Conservation (phyloP, 2,888 invertebrate species). For the Thymelicus lineola region DNA sequence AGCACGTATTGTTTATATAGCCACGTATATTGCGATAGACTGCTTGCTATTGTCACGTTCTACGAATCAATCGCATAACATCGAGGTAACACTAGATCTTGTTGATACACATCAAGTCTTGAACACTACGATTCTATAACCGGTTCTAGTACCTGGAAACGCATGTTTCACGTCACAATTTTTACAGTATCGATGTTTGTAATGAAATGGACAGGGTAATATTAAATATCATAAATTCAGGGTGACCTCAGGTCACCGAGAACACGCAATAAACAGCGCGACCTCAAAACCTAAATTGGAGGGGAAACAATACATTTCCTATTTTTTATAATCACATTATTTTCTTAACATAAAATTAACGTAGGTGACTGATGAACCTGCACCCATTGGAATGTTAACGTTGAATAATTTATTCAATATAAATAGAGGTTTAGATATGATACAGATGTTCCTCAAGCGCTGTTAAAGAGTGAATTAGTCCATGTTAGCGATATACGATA, state of each 20-base stretch:
- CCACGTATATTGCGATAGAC: slow-evolving; percentile 53
- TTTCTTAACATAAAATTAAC: neutral
- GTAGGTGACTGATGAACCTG: too few species aligned
- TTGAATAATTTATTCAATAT: too few species aligned
- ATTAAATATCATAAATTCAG: neutral
- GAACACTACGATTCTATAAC: slow-evolving; percentile 35
- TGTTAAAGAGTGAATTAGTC: neutral
- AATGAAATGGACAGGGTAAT: neutral
- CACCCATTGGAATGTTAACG: too few species aligned
- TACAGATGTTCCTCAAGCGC: too few species aligned
- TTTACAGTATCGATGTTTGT: neutral
- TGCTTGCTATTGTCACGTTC: slow-evolving; percentile 72
- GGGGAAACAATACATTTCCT: neutral
- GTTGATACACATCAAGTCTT: slow-evolving; percentile 45
- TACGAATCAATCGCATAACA: slow-evolving; percentile 53
- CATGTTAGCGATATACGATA: neutral
- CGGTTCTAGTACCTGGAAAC: neutral
- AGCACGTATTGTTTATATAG: slow-evolving; percentile 64
- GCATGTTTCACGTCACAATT: slow-evolving; percentile 8
- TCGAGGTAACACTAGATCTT: slow-evolving; percentile 52
- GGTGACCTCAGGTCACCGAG: neutral
- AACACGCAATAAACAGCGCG: neutral
- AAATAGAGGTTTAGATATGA: too few species aligned
- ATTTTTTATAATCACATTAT: neutral
- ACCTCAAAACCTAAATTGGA: neutral